These are phyloP conservation scores for Dasypus novemcinctus DNA, from an alignment of 2,113 vertebrate genomes.

Conservation along the genomic window DNA sequence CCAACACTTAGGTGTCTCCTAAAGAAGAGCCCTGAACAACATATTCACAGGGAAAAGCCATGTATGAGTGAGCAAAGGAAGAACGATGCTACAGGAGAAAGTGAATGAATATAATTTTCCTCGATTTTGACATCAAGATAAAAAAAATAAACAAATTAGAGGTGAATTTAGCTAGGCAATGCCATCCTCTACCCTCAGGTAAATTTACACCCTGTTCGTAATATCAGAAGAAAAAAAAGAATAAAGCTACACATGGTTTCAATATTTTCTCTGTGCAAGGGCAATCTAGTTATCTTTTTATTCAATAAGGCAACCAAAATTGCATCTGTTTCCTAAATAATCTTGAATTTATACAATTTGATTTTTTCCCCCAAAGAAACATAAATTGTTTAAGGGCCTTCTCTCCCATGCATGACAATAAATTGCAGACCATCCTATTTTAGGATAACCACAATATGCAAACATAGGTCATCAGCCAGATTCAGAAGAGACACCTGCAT, in stretches of 20 bases:
- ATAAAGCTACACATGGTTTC: constrained; percentile 48
- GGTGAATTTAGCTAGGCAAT: constrained; percentile 31
- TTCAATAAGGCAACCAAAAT: constrained; percentile 64
- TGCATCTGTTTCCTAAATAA: constrained; percentile 63
- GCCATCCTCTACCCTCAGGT: constrained; percentile 44
- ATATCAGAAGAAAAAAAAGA: constrained; percentile 42
- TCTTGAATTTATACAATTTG: constrained; percentile 52
- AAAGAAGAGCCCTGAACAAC: not conserved
- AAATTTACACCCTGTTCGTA: constrained; percentile 31
- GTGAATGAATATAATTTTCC: not conserved
- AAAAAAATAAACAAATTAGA: constrained; percentile 52
- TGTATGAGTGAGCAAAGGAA: not conserved
- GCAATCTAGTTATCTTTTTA: constrained; percentile 69
- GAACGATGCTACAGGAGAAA: not conserved
- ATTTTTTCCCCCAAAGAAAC: constrained; percentile 38
- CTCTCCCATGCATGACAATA: not conserved
- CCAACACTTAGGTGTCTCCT: not conserved
- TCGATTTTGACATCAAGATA: constrained; percentile 19
- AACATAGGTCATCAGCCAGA: not conserved
- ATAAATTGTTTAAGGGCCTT: constrained; percentile 33
- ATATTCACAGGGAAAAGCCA: not conserved
- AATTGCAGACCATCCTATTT: constrained; percentile 46
- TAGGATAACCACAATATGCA: constrained; percentile 31
- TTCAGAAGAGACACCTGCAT: constrained; percentile 36
- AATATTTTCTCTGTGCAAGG: constrained; percentile 49